Base-by-base conservation (phyloP, 2,797 vertebrate species). In the Sebastes hubbsi region DNA sequence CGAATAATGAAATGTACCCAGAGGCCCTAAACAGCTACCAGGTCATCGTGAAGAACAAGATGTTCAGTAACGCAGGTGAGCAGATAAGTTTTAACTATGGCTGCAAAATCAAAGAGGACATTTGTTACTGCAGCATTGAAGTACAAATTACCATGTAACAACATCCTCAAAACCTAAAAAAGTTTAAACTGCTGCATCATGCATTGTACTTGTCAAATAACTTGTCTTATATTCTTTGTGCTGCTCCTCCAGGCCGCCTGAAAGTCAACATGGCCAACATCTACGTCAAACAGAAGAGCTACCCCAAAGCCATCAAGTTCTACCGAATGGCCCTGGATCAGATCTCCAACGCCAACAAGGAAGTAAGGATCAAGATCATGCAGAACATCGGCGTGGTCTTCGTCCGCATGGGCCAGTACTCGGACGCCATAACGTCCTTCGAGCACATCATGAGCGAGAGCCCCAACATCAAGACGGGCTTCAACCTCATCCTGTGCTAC, bases 251-350 rank as follows among this genome's bases (percentile, higher is more conserved):
- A 99, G 99, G 99, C 55, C 95, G 96, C 25, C 87, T 99, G 72
- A 99, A 98, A 90, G 97, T 99, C 78, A 99, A 99, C 93, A 99
- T 99, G 97, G 98, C 96, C 91, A 99, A 99, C 93, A 99, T 99
- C 88, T 99, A 98, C 87, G 96, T 99, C 85, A 98, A 98, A 83
- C 98, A 99, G 92, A 96, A 96, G 85, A 99, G 98, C 94, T 99
- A 98, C 92, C 96, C 96, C 42, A 99, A 98, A 92, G 97, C 99
- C 49, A 96, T 99, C 80, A 99, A 99, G 88, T 98, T 99, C 94
- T 99, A 99, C 91, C 96, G 97, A 55, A 99, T 99, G 98, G 98
- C 99, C 14, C 93, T 99, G 88, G 99, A 99, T 92, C 98, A 98
- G 92, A 97, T 99, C 88, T 97, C 97, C 82, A 98, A 97, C 78